Base-by-base conservation (phyloP, 1,140 invertebrate genomes). In the Drosophila navojoa region DNA sequence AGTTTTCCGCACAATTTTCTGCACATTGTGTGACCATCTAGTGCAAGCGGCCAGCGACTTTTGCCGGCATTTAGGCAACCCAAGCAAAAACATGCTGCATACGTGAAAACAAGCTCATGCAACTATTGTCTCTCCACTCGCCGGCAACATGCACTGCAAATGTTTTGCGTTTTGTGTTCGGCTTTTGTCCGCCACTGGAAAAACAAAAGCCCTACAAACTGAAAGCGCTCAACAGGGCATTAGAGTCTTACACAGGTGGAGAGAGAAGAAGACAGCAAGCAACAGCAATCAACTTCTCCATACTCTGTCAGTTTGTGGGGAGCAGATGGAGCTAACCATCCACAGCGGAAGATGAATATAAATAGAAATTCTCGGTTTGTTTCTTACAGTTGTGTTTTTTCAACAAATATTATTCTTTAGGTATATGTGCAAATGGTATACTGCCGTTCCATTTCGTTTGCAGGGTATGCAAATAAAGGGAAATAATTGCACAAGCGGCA, bases 81-180 rank as follows among this genome's bases (percentile, higher is more conserved):
- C 2, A 6, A n/a, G 29, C 19, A 19, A 60, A 29, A 40, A 67
- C 53, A 32, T 62, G 53, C 71, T 70, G 59, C 78, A 71, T 53
- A 64, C 71, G 71, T 78, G 75, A 72, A 76, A 76, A 55, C 53
- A 81, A 72, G 82, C 69, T 86, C 50, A 60, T 71, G 74, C 78
- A 75, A 71, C 49, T 57, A 81, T 85, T 85, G 75, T 87, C 63
- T 85, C 66, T 45, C 35, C n/a, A 11, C 22, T 54, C 19, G 10
- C 42, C 59, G 47, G 60, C 57, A 75, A 81, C 70, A 75, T 75
- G 62, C 50, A 81, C 77, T 61, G 67, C 68, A 67, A 87, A 64
- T 87, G 78, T 76, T 81, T 78, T 58, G 66, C 77, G 22, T 69
- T 42, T 15, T 86, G 71, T 81, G 29, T 81, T 63, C 42, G 67